Evolutionary conservation across 2,888 invertebrate species (phyloP), one percentile per base, ranked within the genome.

Genomic region (Oligia fasciuncula): DNA sequence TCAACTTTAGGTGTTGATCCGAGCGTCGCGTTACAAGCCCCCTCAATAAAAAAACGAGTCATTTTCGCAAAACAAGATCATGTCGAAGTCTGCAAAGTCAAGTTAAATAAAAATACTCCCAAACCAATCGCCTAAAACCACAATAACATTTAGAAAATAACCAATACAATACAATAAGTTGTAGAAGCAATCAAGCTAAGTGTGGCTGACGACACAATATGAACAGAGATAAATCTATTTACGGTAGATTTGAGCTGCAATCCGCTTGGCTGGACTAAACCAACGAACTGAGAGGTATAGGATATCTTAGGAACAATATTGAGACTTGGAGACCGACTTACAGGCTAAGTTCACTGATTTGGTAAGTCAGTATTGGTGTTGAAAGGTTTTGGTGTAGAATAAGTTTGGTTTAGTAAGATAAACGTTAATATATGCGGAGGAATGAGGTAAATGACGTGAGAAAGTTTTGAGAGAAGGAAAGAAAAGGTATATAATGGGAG

Each of bases 191-290:
- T 83, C 80, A 79, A 78, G 62, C 80, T 73, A 79, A 89, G 89
- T 83, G 83, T 87, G 76, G 60, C 71, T 69, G 76, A 73, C 76
- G 81, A 86, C 83, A 89, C 84, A 85, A 85, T 86, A 71, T 77
- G 77, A 81, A 80, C 83, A 13, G 81, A 92, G 88, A 93, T 92
- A 93, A 92, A 93, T 93, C 91, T 88, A 89, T 92, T 93, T 92
- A 91, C 93, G 91, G 88, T 90, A 92, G 92, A 92, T 94, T 93
- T 93, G 91, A 91, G 90, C 87, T 91, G 91, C 91, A 92, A 91
- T 90, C 85, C 88, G 88, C 89, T 91, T 87, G 81, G 78, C 78
- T 70, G 81, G 74, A 81, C 74, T 77, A 76, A 88, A 80, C 84
- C 92, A 92, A 89, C 90, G 90, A 91, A 91, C 90, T 89, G 90